Base-by-base conservation (phyloP, 2,113 vertebrate species). In the Chlorodrepanis virens region DNA sequence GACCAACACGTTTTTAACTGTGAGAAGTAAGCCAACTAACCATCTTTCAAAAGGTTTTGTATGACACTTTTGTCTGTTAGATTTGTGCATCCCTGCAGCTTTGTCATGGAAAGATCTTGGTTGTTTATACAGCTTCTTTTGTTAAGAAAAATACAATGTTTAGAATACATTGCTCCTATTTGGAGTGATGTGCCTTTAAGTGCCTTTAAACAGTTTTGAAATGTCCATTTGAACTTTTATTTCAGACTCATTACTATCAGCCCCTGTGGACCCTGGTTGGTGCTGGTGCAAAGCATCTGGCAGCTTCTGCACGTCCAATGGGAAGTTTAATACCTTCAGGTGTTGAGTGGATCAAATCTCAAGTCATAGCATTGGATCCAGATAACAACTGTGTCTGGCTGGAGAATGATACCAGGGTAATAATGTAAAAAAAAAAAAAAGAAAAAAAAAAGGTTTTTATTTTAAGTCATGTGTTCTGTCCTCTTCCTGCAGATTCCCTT, bases 221-320 rank as follows among this genome's bases (percentile, higher is more conserved):
- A 53, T 29, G 37, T 63, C 25, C 45, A 8, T 61, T 54, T 70
- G 69, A 70, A 80, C 39, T 11, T 76, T 61, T 75, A 80, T 97
- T 94, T 57, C 95, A 99, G 99, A 98, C 96, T 86, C 99, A 99
- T 91, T 99, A 99, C 95, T 99, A 99, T 91, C 99, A 99, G 97
- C 99, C 99, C 0, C 96, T 99, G 69, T 99, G 99, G 99, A 99
- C 99, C 0, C 96, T 99, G 72, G 99, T 99, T 71, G 99, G 99
- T 3, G 99, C 98, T 37, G 99, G 99, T 20, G 99, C 99, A 42
- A 99, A 99, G 94, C 97, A 84, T 15, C 18, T 99, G 25, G 95
- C 92, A 21, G 87, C 96, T 2, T 99, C 99, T 5, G 98, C 96
- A 2, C 98, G 98, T 5, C 53, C 98, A 22, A 99, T 98, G 9